Base-by-base conservation (phyloP, 2,888 invertebrate species). In the Mesodorylaimus sp. region DNA sequence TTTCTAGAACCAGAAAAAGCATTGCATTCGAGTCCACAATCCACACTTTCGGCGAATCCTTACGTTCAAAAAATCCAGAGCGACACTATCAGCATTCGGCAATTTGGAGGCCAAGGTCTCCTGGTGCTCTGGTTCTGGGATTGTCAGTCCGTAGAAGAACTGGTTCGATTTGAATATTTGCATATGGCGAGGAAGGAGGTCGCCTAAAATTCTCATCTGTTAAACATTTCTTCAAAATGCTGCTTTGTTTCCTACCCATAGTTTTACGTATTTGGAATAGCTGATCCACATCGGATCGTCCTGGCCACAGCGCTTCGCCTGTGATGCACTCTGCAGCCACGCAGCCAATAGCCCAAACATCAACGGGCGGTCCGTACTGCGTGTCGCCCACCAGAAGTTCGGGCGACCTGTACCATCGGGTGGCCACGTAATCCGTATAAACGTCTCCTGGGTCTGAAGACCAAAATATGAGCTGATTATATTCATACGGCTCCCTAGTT, bases 391-490 rank as follows among this genome's bases (percentile, higher is more conserved):
- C 95, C 44, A 97, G 75, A 25, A 97, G 74, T 68, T 97, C 95
- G 0, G 95, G 95, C 3, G 91, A 85, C 53, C 97, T 76, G 73
- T 97, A 97, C 95, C 95, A 97, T 49, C 95, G 76, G 36, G 97
- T 97, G 42, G 95, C 95, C 57, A 97, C 97, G 69, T 97, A 97
- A 71, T 97, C 97, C 48, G 95, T 97, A 69, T 93, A 97, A 68
- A 88, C 86, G 74, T 95, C 95, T 1, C 86, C 89, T 1, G 91
- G 88, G 70, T 81, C 84, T 79, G 68, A 23, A 70, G 70, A 67
- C 55, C 53, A 46, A 39, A 7, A 16, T 23, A 42, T n/a, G n/a
- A 19, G 21, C 10, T 10, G 19, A 47, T 45, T 47, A 10, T 47
- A 47, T 47, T 10, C 7, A 45, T 19, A 41, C 21, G 10, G 7